Evolutionary conservation across 2,113 vertebrate genomes (phyloP), one percentile per base, ranked within the genome.

Genomic region (Thalassarche chlororhynchos): DNA sequence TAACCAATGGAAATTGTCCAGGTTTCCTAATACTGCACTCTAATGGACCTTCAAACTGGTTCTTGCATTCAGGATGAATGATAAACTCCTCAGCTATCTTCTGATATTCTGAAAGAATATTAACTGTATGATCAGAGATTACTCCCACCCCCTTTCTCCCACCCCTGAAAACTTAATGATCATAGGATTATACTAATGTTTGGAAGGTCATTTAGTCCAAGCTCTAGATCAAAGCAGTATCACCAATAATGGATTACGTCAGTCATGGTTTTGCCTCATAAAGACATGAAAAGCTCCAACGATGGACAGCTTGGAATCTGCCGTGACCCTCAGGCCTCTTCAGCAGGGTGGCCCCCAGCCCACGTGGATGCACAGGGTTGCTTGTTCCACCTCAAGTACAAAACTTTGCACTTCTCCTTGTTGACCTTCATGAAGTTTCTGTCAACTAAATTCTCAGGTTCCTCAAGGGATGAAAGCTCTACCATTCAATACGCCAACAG

Each of bases 111-210:
- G 49, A 40, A 42, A 66, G 18, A 82, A 66, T 1, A 38, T 40
- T n/a, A 55, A 12, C 4, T 46, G 4, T 77, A 16, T 42, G 8
- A 42, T 47, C 42, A 84, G 15, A 74, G 9, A n/a, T 21, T 42
- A 15, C 11, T 34, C 71, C 26, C 10, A n/a, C 4, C 2, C 3
- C 1, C 2, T 74, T 91, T 38, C 23, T 77, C 36, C 11, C 0
- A 0, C 9, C 3, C 6, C 7, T 51, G 12, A 68, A 90, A 75
- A 28, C 5, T 28, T 70, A 49, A 16, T 28, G 17, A 16, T 77
- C 17, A 8, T 21, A 58, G 10, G 34, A 62, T 69, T 58, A 52
- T 14, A 54, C 12, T 46, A 52, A 34, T 34, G 6, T 38, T 84
- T 80, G 38, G 23, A 76, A 60, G 2, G 29, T 62, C 14, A 14